Evolutionary conservation across 2,797 vertebrate genomes (phyloP).

Genomic region (Manis javanica): DNA sequence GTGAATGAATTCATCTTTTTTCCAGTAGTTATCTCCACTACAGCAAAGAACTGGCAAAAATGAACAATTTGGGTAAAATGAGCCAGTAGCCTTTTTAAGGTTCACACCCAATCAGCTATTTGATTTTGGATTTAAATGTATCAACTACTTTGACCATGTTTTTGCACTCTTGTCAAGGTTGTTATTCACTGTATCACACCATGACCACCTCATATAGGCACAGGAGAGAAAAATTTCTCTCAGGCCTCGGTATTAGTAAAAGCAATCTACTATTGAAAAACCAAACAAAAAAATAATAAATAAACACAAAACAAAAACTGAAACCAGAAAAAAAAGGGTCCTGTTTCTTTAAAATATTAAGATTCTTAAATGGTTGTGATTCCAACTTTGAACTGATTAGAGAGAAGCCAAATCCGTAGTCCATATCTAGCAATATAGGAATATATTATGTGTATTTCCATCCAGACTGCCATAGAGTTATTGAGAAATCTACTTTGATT

Average conservation of each 20-base stretch:
- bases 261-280: background rate
- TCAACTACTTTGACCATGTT: background rate
- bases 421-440: background rate
- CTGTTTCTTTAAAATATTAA: conserved; percentile 10
- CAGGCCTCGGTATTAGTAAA: background rate
- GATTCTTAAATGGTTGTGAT: background rate
- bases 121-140: background rate
- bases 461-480: background rate
- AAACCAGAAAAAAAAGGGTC: background rate
- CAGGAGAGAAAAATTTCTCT: background rate
- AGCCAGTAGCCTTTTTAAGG: background rate
- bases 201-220: background rate
- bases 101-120: conserved; percentile 53
- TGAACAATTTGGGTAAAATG: background rate
- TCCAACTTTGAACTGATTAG: background rate
- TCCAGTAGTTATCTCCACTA: conserved; percentile 15
- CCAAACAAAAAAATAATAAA: background rate
- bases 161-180: background rate
- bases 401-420: background rate
- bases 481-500: conserved; percentile 30
- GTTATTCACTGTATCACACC: background rate
- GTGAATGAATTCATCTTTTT: conserved; percentile 39
- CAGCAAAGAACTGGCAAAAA: conserved; percentile 18
- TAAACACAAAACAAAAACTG: background rate
- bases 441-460: background rate